Base-by-base conservation (phyloP, 1,140 invertebrate genomes). In the Rhagoletis pomonella region DNA sequence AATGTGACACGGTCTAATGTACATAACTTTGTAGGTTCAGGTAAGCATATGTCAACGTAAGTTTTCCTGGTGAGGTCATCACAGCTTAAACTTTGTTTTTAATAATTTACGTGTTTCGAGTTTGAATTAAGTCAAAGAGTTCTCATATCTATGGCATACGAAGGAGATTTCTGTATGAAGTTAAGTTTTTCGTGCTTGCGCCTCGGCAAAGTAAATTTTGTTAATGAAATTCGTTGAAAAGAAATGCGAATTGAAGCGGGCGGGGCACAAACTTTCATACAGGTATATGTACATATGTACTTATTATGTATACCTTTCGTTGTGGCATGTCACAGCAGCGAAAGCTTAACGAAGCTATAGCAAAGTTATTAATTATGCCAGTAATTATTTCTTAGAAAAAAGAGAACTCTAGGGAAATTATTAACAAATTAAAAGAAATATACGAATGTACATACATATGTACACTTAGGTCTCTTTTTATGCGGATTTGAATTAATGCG, bases 351-450 rank as follows among this genome's bases (percentile, higher is more conserved):
- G 39, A 10, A 19, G 42, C 65, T 67, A 12, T 67, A 39, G 67
- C 67, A 42, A 47, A 73, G 42, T 73, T 73, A 73, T 73, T 73
- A 73, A 44, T 73, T 73, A 73, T 73, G 42, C 67, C 44, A 44
- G 39, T 44, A 73, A 73, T 73, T 73, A 73, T 47, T 44, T 14
- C 44, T 73, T 14, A 6, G 19, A 12, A 67, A 42, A 47, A 73
- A 47, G 50, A 29, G 1, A 29, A 29, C 1, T 0, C 65, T 42
- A 10, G 67, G 42, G 42, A 73, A 73, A 0, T 9, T 42, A 39
- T 4, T 17, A 39, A 42, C 67, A 73, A 73, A 39, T 73, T 12
- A 73, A 44, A 73, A 6, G 42, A 2, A 55, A 55, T 29, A 1
- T 29, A 12, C 29, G 10, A 42, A 42, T 67, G 3, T 39, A 67